Base-by-base conservation (phyloP, 2,113 vertebrate genomes). In the Tyto alba region DNA sequence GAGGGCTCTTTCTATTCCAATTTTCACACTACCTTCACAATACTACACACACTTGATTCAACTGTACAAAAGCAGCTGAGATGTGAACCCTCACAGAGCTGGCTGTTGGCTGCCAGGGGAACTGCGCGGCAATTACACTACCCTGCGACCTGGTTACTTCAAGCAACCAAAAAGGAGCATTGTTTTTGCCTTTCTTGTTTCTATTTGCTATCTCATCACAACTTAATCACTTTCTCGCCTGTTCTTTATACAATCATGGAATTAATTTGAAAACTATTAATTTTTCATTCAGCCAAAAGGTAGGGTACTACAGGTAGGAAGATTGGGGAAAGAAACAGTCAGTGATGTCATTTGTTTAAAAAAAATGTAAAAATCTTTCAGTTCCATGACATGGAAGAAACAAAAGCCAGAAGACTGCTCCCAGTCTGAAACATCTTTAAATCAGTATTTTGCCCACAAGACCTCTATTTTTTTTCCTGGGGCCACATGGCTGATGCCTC, bases 61-160 rank as follows among this genome's bases (percentile, higher is more conserved):
- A 29, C 67, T 45, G 38, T 38, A 45, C 63, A 80, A 74, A 89
- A 88, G 36, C 40, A 72, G 89, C 40, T 0, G 5, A 71, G 52
- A 82, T 68, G 48, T 45, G 77, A 95, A 78, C 26, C 25, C 22
- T 74, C 59, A 62, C 18, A 41, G 75, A 76, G 67, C 20, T 75
- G 88, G 38, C 47, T 87, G 73, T 64, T 4, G 25, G 62, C 75
- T 91, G 64, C 64, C 81, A 72, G 26, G 13, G 56, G 48, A 77
- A 20, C 43, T 43, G 43, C 0, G 0, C 3, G 34, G 53, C 53
- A 72, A 34, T 80, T 53, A 45, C 0, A 1, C 38, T 86, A 22
- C 68, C 32, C 72, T 50, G 72, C 0, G 10, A 76, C 50, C 1
- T 3, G 5, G 34, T 45, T 82, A 73, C 62, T 93, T 88, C 47